Conservation (phyloP, 2,888 invertebrate genomes). For the Calephelis perditalis region DNA sequence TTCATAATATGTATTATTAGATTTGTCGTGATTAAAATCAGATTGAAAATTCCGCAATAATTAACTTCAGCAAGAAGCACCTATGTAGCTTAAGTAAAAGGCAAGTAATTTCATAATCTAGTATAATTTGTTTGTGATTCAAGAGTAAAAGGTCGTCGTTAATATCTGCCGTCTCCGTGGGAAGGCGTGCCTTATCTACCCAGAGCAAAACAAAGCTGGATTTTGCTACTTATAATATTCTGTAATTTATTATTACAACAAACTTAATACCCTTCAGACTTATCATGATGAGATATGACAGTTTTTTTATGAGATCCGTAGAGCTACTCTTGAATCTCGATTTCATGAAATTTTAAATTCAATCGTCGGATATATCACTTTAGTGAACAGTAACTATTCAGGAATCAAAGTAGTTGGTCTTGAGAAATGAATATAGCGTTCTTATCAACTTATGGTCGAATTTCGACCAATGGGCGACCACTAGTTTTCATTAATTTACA, state of each 20-base stretch:
- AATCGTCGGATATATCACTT: no score
- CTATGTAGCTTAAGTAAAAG: constrained; percentile 13
- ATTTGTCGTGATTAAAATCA: no score
- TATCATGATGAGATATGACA: not conserved
- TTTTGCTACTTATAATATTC: constrained; percentile 19
- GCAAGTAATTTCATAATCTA: constrained; percentile 16
- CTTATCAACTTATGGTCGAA: no score
- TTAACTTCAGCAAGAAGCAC: no score
- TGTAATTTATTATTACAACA: constrained; percentile 5
- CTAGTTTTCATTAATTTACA: not conserved
- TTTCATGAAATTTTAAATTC: no score
- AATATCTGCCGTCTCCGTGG: constrained; percentile 27
- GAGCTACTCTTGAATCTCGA: no score
- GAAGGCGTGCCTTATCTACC: constrained; percentile 34
- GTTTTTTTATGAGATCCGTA: not conserved
- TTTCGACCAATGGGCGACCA: no score
- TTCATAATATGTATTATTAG: no score
- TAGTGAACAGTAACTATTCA: no score
- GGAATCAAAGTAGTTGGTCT: no score
- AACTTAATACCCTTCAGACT: constrained; percentile 1
- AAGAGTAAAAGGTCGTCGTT: constrained; percentile 25
- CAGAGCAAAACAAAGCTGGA: constrained; percentile 28
- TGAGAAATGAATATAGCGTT: no score
- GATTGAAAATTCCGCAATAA: no score
- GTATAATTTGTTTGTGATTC: constrained; percentile 26